A percentile compares a stretch with the other conserved stretches of the same genome.
phyloP scores from a whole-genome alignment of 2,113 vertebrate genomes.

The Halcyon senegalensis region DNA sequence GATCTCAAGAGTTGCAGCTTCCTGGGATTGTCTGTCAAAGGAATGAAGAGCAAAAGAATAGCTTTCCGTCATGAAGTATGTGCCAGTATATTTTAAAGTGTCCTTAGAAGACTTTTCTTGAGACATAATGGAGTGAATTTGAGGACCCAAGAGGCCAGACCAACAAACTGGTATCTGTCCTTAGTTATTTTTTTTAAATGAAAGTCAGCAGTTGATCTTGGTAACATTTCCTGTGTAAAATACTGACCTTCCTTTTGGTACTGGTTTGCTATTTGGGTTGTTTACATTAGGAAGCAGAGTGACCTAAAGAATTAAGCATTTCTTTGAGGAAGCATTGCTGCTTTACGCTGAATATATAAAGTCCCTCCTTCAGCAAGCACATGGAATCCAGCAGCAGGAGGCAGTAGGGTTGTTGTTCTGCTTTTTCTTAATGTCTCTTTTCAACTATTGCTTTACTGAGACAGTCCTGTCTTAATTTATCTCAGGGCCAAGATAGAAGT shows the following conservation, averaged over 20 bases:
- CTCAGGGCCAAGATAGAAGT: neutral
- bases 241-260: neutral
- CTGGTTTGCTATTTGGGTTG: neutral
- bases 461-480: neutral
- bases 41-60: slow-evolving; percentile 31
- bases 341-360: neutral
- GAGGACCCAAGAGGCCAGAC: slow-evolving; percentile 9
- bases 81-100: slow-evolving; percentile 10
- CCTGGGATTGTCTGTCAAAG: slow-evolving; percentile 29
- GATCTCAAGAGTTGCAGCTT: slow-evolving; percentile 23
- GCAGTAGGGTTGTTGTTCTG: slow-evolving; percentile 14
- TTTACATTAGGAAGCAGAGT: slow-evolving; percentile 29
- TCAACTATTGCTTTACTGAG: neutral
- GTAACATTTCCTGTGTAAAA: slow-evolving; percentile 25
- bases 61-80: neutral
- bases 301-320: slow-evolving; percentile 20
- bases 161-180: neutral
- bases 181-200: neutral
- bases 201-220: neutral
- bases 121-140: neutral
- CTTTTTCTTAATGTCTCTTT: neutral
- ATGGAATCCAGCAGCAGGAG: slow-evolving; percentile 8
- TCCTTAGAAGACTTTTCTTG: slow-evolving; percentile 59
- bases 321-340: slow-evolving; percentile 19
- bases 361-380: neutral